Conservation (phyloP, 2,888 invertebrate species). For the Maniola hyperantus region DNA sequence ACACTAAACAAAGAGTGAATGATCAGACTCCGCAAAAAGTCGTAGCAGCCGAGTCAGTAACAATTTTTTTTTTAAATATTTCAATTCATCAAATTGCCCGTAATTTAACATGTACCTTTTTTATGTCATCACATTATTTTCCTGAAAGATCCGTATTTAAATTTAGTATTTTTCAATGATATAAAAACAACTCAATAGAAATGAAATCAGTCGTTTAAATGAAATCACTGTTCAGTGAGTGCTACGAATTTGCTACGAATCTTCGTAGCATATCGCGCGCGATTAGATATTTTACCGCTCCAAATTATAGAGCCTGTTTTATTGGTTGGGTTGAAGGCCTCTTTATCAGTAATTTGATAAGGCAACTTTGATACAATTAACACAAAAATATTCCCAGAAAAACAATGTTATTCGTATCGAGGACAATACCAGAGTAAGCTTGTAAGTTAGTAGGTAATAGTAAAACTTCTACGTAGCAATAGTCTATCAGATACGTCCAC, state of each 20-base stretch:
- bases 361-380: neutral
- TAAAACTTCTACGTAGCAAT: constrained; percentile 16
- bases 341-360: neutral
- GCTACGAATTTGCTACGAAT: constrained; percentile 22
- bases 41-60: no score
- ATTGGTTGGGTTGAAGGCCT: neutral
- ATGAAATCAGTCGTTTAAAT: neutral
- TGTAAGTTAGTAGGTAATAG: constrained; percentile 17
- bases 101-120: no score
- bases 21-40: no score
- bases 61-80: no score
- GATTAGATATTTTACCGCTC: neutral
- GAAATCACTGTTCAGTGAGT: neutral
- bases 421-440: constrained; percentile 35
- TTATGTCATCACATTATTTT: no score
- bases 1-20: constrained; percentile 47
- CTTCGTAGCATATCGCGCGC: neutral
- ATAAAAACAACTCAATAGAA: neutral
- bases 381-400: neutral
- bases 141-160: no score
- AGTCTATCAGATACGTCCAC: constrained; percentile 34
- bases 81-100: no score
- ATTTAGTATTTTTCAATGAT: no score
- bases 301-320: neutral
- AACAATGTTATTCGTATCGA: constrained; percentile 12